Base-by-base conservation (phyloP, 2,797 vertebrate genomes). In the Tapera naevia region DNA sequence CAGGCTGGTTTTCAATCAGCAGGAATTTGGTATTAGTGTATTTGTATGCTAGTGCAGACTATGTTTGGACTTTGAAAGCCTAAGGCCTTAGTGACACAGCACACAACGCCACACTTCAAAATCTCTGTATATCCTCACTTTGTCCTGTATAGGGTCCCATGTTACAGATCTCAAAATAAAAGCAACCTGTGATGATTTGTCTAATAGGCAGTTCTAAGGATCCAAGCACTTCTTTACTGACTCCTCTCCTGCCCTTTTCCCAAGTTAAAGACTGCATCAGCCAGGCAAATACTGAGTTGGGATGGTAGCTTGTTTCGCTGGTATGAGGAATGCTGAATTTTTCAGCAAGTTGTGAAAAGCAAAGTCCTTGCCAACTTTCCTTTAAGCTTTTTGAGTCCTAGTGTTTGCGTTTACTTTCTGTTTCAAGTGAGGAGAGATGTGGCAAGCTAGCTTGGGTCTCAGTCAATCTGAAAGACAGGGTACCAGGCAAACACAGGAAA, bases 331-430 rank as follows among this genome's bases (percentile, higher is more conserved):
- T 25, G 56, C 45, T 79, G 92, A 73, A 79, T 91, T 96, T 93
- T 94, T 90, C 78, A 89, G 67, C 3, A 37, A 87, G 64, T 80
- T 95, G 83, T 91, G 93, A 96, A 95, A 93, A 27, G 30, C 25
- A 23, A 80, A 91, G 58, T 72, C 30, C 67, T 92, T 0, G 35
- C 87, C 91, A 96, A 79, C 18, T 94, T 97, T 93, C 66, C 85
- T 91, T 66, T 65, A 88, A 86, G 66, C 13, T 66, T 93, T 78
- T 95, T 73, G 22, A 86, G 84, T 86, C 28, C 14, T 46, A 67
- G 28, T 15, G 28, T 88, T 95, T 89, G 43, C 13, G 3, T 95
- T 93, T 91, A 53, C 75, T 91, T 93, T 94, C 91, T 92, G 56
- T 93, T 93, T 92, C 76, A 81, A 91, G 64, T 24, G 33, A 94